Base-by-base conservation (phyloP, 2,113 vertebrate species). In the Caranx ignobilis region DNA sequence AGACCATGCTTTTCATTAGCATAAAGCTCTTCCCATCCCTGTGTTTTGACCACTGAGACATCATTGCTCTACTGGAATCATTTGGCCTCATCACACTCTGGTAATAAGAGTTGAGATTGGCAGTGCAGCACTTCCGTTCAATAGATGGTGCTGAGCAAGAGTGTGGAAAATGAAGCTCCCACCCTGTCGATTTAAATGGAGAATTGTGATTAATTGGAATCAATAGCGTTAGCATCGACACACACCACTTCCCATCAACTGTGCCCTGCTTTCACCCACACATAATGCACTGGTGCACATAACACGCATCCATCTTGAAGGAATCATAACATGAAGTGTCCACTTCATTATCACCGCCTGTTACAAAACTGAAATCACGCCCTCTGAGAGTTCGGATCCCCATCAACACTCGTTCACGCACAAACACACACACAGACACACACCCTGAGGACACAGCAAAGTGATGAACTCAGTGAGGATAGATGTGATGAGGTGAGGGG, bases 191-290 rank as follows among this genome's bases (percentile, higher is more conserved):
- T 90, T 86, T 85, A 78, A 75, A 87, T 50, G 48, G 81, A 64
- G 81, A 85, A 87, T 89, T 81, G 92, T 90, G 93, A 93, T 93
- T 93, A 92, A 95, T 88, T 92, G 81, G 65, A 90, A 89, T 89
- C 79, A 39, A 91, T 93, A 72, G 64, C 1, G 59, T 87, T 82
- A 68, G 75, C 81, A 69, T 72, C 19, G 55, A 65, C 74, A 41
- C 83, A 67, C 64, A 2, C 68, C 39, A 7, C 79, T 81, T 88
- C 91, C 84, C 61, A 50, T 78, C 82, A 73, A 11, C 71, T 73
- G 37, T 43, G 54, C 67, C 50, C 59, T 8, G 45, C 43, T 72
- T 63, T 31, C 32, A 83, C 78, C 67, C 82, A 13, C 16, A 52
- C 54, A 66, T 48, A 69, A 79, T 72, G 70, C 62, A 56, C 50